Conservation (phyloP, 2,888 invertebrate genomes). For the Lottia scabra region DNA sequence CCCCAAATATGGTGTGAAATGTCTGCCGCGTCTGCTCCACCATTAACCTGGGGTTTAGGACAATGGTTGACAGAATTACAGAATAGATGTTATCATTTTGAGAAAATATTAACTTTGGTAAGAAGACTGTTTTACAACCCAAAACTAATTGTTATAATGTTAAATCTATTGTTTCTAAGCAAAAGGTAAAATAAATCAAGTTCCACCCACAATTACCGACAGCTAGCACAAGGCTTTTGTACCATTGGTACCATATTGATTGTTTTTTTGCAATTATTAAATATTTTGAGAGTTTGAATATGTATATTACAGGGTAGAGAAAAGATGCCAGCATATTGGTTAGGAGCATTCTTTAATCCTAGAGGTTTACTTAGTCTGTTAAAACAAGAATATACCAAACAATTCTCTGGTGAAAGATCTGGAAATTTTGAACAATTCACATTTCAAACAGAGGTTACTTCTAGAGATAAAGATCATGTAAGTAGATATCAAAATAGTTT, state of each 20-base stretch:
- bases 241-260: too few relatives aligned
- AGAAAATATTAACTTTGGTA: constrained; percentile 62
- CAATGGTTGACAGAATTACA: constrained; percentile 64
- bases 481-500: constrained; percentile 31
- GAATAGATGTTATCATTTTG: constrained; percentile 66
- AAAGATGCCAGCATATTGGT: constrained; percentile 69
- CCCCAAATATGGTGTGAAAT: constrained; percentile 63
- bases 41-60: constrained; percentile 58
- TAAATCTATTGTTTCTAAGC: too few relatives aligned
- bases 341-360: constrained; percentile 68
- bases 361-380: constrained; percentile 64
- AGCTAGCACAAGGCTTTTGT: too few relatives aligned
- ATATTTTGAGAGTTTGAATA: not conserved
- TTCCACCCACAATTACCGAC: too few relatives aligned
- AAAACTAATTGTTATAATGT: too few relatives aligned
- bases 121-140: too few relatives aligned
- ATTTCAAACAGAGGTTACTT: constrained; percentile 68
- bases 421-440: constrained; percentile 66
- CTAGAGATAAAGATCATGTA: constrained; percentile 69
- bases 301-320: constrained; percentile 61
- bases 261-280: too few relatives aligned
- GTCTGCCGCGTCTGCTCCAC: constrained; percentile 64
- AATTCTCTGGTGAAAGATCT: constrained; percentile 55
- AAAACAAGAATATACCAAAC: constrained; percentile 63
- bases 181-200: too few relatives aligned